Evolutionary conservation across 2,888 invertebrate species (phyloP).

Genomic region (Netelia virgata): DNA sequence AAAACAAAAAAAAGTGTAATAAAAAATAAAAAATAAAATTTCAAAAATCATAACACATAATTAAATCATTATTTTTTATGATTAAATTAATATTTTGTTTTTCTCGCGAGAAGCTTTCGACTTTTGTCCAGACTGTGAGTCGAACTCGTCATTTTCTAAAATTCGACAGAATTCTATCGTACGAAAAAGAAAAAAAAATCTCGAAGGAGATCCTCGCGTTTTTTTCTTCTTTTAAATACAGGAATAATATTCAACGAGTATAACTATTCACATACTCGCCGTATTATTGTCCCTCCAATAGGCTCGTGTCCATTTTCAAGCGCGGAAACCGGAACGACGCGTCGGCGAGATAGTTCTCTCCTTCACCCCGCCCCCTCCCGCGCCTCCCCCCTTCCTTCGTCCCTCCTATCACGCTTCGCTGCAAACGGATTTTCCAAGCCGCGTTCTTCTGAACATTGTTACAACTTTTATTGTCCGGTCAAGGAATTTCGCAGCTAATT

Average conservation of each 20-base stretch:
- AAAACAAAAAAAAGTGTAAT: too few species aligned
- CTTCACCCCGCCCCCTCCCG: too few species aligned
- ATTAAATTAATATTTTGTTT: too few species aligned
- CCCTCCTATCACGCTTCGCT: constrained; percentile 55
- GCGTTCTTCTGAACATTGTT: constrained; percentile 46
- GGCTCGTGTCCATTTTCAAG: constrained; percentile 43
- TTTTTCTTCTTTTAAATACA: not conserved
- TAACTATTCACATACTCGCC: not conserved
- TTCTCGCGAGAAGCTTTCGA: too few species aligned
- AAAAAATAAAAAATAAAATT: too few species aligned
- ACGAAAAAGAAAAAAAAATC: too few species aligned
- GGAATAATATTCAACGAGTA: constrained; percentile 10
- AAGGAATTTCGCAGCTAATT: constrained; percentile 62
- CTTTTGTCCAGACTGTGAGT: too few species aligned
- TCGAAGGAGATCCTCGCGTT: not conserved
- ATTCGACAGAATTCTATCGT: constrained; percentile 6
- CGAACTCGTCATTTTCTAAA: too few species aligned
- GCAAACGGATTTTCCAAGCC: constrained; percentile 60
- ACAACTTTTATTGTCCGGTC: constrained; percentile 52
- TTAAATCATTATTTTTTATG: too few species aligned
- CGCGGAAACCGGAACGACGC: constrained; percentile 65
- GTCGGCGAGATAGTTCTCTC: constrained; percentile 30
- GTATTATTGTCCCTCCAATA: constrained; percentile 35
- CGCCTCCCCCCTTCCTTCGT: too few species aligned
- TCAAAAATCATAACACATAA: too few species aligned